These are phyloP conservation scores for Sula dactylatra DNA, from an alignment of 2,113 vertebrate genomes.

Conservation along the genomic window DNA sequence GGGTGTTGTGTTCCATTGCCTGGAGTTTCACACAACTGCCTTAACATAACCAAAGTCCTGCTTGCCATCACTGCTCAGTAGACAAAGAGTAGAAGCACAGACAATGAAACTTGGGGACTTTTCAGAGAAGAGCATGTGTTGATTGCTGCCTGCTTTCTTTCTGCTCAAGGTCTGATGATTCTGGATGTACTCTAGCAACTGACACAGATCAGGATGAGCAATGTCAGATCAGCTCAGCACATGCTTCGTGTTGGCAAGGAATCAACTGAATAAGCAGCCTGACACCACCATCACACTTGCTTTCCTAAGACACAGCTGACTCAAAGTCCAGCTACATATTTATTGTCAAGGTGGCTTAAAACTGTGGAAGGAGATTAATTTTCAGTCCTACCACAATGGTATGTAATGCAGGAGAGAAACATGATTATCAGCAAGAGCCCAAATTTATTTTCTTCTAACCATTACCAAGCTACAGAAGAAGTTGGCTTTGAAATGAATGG, in stretches of 20 bases:
- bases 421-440: background rate
- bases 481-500: background rate
- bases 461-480: background rate
- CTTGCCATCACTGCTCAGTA: no score
- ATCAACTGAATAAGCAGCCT: background rate
- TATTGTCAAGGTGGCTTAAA: constrained; percentile 16
- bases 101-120: background rate
- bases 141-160: background rate
- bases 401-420: background rate
- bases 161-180: background rate
- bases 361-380: background rate
- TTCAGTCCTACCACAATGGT: background rate
- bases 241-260: background rate
- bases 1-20: background rate
- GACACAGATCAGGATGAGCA: background rate
- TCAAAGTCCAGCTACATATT: background rate
- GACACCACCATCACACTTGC: background rate
- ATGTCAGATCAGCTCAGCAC: background rate
- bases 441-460: background rate
- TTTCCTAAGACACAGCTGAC: constrained; percentile 12
- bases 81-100: background rate
- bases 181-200: background rate
- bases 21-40: background rate
- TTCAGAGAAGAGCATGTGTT: background rate
- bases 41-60: background rate